Evolutionary conservation across 2,888 invertebrate genomes (phyloP), one percentile per base, ranked within the genome.

Genomic region (Drosophila hamatofila): DNA sequence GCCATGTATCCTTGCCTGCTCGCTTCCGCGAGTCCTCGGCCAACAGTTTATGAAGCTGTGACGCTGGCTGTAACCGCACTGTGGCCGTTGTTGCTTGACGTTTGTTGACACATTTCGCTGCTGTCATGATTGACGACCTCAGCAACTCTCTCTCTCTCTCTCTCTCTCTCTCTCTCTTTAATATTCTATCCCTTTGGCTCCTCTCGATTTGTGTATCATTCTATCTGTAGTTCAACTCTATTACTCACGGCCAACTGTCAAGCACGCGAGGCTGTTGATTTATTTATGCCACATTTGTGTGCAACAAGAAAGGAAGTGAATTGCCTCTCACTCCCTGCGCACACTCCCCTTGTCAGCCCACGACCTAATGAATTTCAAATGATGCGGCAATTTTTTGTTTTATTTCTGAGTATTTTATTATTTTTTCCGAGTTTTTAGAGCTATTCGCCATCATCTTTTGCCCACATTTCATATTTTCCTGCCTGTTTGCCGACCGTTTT

Each of bases 281-380:
- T 85, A 85, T 85, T 81, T 88, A 81, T 83, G 73, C 69, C 83
- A 56, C 56, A 56, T 70, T 77, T 63, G 57, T 57, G 59, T 56
- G 65, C 58, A 77, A 69, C 72, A 49, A 65, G 71, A 76, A 81
- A 71, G 81, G 72, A 87, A 82, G 67, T 68, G 61, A 78, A 69
- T 72, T 70, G 52, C 30, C 49, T 44, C 64, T 69, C 55, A n/a
- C n/a, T n/a, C n/a, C n/a, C n/a, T n/a, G 30, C 61, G 14, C 62
- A 65, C 81, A 71, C 78, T 70, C 84, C 81, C 59, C 78, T 63
- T 41, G 52, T 52, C 52, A 48, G 55, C 66, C 66, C 55, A 56
- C 63, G 71, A 72, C 62, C 74, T 89, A 88, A 88, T 89, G 88
- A 88, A 89, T 88, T 76, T 76, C 83, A 83, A 86, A 88, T 89